phyloP scores from a whole-genome alignment of 2,888 invertebrate species.

The Scaptodrosophila latifasciaeformis region DNA sequence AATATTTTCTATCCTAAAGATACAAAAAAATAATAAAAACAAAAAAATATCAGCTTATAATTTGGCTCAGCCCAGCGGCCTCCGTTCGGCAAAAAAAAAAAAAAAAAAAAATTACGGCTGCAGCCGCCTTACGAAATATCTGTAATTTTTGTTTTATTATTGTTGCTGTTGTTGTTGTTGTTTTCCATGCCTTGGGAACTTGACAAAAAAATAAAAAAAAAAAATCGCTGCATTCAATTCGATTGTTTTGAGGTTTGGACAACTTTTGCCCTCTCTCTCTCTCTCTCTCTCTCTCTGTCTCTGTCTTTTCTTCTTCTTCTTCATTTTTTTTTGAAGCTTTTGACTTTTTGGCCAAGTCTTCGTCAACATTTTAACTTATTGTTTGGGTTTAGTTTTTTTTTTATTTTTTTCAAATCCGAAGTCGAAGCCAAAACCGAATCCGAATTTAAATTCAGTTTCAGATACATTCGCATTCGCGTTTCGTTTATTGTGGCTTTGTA shows the following conservation, averaged over 20 bases:
- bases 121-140: slow-evolving; percentile 61
- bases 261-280: no score
- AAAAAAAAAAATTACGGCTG: no score
- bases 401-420: background rate
- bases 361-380: slow-evolving; percentile 56
- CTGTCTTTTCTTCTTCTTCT: background rate
- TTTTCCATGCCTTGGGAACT: background rate
- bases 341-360: slow-evolving; percentile 8
- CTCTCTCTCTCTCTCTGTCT: no score
- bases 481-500: slow-evolving; percentile 61
- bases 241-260: slow-evolving; percentile 39
- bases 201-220: no score
- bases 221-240: slow-evolving; percentile 48
- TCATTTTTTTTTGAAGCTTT: background rate
- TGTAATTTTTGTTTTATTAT: slow-evolving; percentile 21
- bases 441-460: slow-evolving; percentile 4
- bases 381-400: slow-evolving; percentile 31
- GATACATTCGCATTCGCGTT: slow-evolving; percentile 24
- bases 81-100: no score
- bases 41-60: no score
- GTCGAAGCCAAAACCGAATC: no score
- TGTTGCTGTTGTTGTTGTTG: slow-evolving; percentile 17
- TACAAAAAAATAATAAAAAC: slow-evolving; percentile 46
- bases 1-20: slow-evolving; percentile 60
- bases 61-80: no score